Evolutionary conservation across 23 tunicate genomes (phyloP), one percentile per base, ranked within the genome.

Genomic region (Pegea sp.): DNA sequence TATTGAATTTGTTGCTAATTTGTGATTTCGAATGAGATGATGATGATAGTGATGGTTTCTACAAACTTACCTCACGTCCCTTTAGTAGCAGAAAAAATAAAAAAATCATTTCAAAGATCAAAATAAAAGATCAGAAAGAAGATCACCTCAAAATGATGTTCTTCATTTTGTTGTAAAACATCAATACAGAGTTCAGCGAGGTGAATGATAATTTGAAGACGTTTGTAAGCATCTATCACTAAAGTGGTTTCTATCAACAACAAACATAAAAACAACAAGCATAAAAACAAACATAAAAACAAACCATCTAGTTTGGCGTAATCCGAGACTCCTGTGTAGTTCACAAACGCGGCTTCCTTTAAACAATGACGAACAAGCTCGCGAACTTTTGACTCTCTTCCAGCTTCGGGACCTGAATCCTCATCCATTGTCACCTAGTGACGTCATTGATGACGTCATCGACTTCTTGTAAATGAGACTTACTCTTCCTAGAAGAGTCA

Each of bases 121-220:
- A n/a, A n/a, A n/a, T n/a, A n/a, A n/a, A n/a, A n/a, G n/a, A n/a
- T n/a, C n/a, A n/a, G n/a, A n/a, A n/a, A n/a, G n/a, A n/a, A n/a
- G 11, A 8, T 64, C 29, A 91, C 99, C 93, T 91, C 99, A 48
- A 66, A 67, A 32, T 91, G 99, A 33, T 91, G 79, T 48, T 91
- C 99, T 34, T 91, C 92, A 55, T 91, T 91, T 62, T 91, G 99
- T 42, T 91, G 93, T 43, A 72, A 29, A 13, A 91, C 99, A 29
- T 91, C 99, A 33, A 91, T 91, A 62, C 99, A 91, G 53, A 91
- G 31, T 61, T 91, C 99, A 8, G 86, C 93, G 16, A 91, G 70
- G 44, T 77, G 93, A 33, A 73, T 79, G 13, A 72, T 46, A 24
- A 63, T 59, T 25, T 79, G 65, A 26, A 91, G 54, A 27, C 69